A percentile compares a stretch with the other conserved stretches of the same genome.
phyloP scores from a whole-genome alignment of 2,113 vertebrate genomes.

The Aegotheles bennettii region DNA sequence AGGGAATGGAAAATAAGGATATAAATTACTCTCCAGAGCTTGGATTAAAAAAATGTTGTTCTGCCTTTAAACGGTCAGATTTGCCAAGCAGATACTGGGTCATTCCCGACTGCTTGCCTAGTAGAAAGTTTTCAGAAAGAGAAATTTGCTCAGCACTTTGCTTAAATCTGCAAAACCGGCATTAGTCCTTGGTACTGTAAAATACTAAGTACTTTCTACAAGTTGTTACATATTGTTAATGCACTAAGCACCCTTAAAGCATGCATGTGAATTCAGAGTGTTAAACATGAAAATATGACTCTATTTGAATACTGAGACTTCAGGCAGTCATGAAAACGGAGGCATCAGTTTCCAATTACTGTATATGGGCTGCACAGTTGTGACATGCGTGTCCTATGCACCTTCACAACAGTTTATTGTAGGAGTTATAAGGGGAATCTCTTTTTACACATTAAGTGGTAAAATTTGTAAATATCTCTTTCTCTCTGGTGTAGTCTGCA shows the following conservation, averaged over 20 bases:
- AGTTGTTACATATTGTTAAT: background rate
- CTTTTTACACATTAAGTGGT: background rate
- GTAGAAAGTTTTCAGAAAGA: slow-evolving; percentile 36
- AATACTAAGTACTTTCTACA: background rate
- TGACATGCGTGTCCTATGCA: background rate
- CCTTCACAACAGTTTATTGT: background rate
- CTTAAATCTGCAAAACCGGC: slow-evolving; percentile 17
- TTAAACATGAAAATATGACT: background rate
- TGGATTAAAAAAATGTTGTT: slow-evolving; percentile 55
- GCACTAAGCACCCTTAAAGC: background rate
- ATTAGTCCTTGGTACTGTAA: background rate
- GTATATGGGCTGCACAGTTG: background rate
- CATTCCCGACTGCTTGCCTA: slow-evolving; percentile 42
- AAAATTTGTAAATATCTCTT: background rate
- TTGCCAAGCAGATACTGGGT: slow-evolving; percentile 47
- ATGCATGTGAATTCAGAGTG: background rate
- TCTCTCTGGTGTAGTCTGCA: background rate
- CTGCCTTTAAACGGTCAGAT: slow-evolving; percentile 28
- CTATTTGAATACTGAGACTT: background rate
- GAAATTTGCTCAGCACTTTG: background rate
- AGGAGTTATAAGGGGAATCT: background rate
- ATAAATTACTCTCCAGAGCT: slow-evolving; percentile 48
- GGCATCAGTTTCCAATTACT: background rate
- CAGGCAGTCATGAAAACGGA: background rate
- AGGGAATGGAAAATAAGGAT: slow-evolving; percentile 21